Base-by-base conservation (phyloP, 2,113 vertebrate genomes). In the Meleagris gallopavo region DNA sequence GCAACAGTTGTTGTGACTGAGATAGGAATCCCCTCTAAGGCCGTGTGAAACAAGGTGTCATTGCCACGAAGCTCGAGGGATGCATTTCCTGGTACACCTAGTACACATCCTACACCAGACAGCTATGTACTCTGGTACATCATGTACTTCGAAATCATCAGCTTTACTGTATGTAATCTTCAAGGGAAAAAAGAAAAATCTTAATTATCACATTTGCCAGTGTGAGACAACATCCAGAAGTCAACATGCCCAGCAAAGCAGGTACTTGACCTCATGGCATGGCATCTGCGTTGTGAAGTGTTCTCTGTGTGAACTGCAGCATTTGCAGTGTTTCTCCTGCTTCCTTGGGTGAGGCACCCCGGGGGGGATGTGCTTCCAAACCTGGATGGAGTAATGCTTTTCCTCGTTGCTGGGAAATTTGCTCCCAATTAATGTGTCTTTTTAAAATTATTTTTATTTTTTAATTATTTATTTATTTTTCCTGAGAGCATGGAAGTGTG, bases 81-180 rank as follows among this genome's bases (percentile, higher is more conserved):
- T 13, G 10, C 29, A 15, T 74, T 41, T 83, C 18, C 25, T 71
- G 50, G 11, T 30, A 20, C 18, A 16, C 30, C 41, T 43, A 15
- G 41, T 43, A 43, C 41, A 43, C n/a, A 1, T n/a, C 18, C 41
- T 73, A 22, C 13, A 22, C 32, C 17, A 74, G 34, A n/a, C 13
- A 71, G 41, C 8, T 9, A 58, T 43, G 18, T n/a, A 0, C 0
- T 13, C n/a, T n/a, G n/a, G n/a, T n/a, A n/a, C n/a, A n/a, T n/a
- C n/a, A n/a, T n/a, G n/a, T n/a, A n/a, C n/a, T n/a, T n/a, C n/a
- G 52, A 83, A 71, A 75, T 22, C 14, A 27, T 25, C 30, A 52
- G 52, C 15, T 82, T 95, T 45, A 45, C 30, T 9, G 5, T 41
- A 60, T 7, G 1, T 36, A 17, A 46, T 71, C 15, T 52, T 61